Conservation (phyloP, 2,797 vertebrate genomes). For the Halcyon chelicuti region DNA sequence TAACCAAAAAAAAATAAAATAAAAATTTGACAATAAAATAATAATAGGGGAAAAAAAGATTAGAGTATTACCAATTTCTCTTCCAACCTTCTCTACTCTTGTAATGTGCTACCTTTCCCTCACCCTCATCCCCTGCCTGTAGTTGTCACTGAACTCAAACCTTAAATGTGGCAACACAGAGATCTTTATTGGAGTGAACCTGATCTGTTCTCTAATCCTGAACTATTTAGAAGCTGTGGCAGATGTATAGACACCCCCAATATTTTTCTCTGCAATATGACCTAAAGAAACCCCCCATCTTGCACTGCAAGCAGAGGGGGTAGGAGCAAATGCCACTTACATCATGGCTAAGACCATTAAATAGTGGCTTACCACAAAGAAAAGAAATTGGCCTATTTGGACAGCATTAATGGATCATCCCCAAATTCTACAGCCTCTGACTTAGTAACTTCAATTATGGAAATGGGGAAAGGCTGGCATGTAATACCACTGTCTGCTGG, state of each 20-base stretch:
- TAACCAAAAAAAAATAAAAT: not conserved
- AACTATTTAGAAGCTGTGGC: not conserved
- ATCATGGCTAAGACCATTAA: not conserved
- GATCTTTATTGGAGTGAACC: not conserved
- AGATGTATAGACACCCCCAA: not conserved
- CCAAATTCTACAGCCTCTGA: not conserved
- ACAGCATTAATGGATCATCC: not conserved
- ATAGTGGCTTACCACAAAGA: not conserved
- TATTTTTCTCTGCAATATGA: not conserved
- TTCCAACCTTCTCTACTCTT: not conserved
- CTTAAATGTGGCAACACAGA: not conserved
- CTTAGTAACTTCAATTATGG: not conserved
- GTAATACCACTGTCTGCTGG: not conserved
- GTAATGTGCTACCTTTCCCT: not conserved
- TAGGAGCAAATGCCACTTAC: not conserved
- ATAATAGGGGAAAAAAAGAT: not conserved
- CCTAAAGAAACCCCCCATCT: not conserved
- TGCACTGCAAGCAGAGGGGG: not conserved
- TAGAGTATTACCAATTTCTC: not conserved
- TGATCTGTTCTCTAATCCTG: not conserved
- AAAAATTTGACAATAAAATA: not conserved
- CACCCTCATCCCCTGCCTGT: not conserved
- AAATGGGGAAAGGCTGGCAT: not conserved
- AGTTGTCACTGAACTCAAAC: not conserved
- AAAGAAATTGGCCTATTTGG: not conserved